Evolutionary conservation across 2,797 vertebrate species (phyloP), one percentile per base, ranked within the genome.

Genomic region (Mormyrus proboscirostris): DNA sequence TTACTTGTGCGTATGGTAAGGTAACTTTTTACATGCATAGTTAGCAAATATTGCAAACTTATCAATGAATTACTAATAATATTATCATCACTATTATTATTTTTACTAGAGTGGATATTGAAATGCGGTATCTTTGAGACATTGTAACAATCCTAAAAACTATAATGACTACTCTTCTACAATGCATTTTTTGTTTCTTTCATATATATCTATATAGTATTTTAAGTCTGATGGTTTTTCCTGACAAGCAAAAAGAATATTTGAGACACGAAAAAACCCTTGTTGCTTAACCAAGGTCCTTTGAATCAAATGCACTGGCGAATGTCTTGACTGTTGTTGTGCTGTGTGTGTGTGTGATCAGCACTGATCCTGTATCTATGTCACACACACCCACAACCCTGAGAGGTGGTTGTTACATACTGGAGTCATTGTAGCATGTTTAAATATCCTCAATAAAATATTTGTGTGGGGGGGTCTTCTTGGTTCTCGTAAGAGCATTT

Each of bases 371-470:
- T 90, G 92, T 93, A 90, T 93, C 94, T 92, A 92, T 93, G 93
- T 95, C 93, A 93, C 91, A 91, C 88, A 89, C 90, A 93, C 92
- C 92, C 91, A 73, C 88, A 88, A 89, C 90, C 92, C 90, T 49
- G 3, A 90, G 90, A 89, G 91, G 92, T 91, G 92, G 92, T 25
- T 92, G 92, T 92, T 92, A 93, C 93, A 94, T 92, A 92, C 90
- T 76, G 91, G 89, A 93, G 91, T 59, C 90, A 92, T 87, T 91
- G 90, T 91, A 92, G 92, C 93, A 92, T 95, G 94, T 94, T 95
- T 95, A 96, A 96, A 95, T 93, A 94, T 92, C 93, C 94, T 93
- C 95, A 94, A 95, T 96, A 95, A 96, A 96, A 96, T 95, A 95
- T 96, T 95, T 96, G 55, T 57, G 55, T 57, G 22, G 93, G 88